Percentiles rank a stretch among this genome's conserved stretches.
Evolutionary conservation across 2,113 vertebrate species (phyloP).

Genomic region (Petrocephalus zakoni): DNA sequence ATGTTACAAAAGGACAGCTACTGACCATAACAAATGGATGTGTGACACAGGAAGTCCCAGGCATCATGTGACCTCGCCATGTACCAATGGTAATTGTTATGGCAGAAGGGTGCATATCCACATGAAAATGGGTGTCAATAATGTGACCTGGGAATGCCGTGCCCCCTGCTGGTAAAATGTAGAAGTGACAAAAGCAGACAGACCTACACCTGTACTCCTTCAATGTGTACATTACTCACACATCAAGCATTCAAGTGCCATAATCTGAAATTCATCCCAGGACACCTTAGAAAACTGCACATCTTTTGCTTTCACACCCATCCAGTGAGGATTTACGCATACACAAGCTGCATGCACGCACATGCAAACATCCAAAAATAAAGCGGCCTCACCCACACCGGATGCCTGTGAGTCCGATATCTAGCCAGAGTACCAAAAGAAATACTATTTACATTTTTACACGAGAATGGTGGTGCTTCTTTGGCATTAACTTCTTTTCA

Average conservation of each 20-base stretch:
- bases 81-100: background rate
- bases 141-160: background rate
- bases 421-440: background rate
- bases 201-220: background rate
- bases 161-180: slow-evolving; percentile 3
- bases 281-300: background rate
- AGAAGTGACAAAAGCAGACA: background rate
- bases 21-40: background rate
- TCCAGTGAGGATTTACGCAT: background rate
- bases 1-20: background rate
- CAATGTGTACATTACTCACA: background rate
- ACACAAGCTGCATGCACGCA: background rate
- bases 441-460: background rate
- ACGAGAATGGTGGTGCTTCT: background rate
- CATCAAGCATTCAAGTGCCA: background rate
- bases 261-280: background rate
- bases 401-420: background rate
- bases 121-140: background rate
- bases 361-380: background rate
- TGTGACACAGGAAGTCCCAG: background rate
- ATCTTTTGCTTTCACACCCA: background rate
- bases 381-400: background rate
- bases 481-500: background rate
- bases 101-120: background rate
- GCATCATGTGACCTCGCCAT: background rate